phyloP scores from a whole-genome alignment of 2,888 invertebrate species.

The Lucinisca nassula region DNA sequence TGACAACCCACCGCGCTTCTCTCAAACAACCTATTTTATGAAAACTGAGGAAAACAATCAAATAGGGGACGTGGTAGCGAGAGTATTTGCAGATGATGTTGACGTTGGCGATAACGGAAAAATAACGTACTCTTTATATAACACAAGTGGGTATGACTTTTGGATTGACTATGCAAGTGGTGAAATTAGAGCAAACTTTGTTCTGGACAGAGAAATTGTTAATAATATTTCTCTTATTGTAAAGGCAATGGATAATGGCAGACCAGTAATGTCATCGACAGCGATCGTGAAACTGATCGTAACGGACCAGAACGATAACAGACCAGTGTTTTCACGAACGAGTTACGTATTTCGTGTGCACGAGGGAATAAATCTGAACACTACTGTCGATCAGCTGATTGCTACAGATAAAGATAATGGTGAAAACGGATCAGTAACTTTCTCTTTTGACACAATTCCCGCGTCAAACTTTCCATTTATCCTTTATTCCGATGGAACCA shows the following conservation, averaged over 20 bases:
- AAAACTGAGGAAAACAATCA: conserved; percentile 76
- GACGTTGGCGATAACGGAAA: conserved; percentile 76
- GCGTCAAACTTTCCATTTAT: conserved; percentile 69
- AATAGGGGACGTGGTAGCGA: conserved; percentile 72
- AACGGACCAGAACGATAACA: conserved; percentile 77
- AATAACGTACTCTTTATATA: conserved; percentile 71
- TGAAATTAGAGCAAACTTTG: conserved; percentile 75
- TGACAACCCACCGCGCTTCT: conserved; percentile 96
- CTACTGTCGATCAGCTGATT: conserved; percentile 69
- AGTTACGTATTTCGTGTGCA: conserved; percentile 68
- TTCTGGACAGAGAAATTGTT: conserved; percentile 77
- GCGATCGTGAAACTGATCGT: conserved; percentile 69
- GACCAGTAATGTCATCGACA: conserved; percentile 61
- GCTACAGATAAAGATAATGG: conserved; percentile 75
- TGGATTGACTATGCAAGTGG: conserved; percentile 75
- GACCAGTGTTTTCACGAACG: conserved; percentile 70
- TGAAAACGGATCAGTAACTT: conserved; percentile 61
- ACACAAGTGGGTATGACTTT: conserved; percentile 66
- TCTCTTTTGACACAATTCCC: conserved; percentile 52
- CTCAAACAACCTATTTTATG: conserved; percentile 88
- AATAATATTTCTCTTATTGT: conserved; percentile 72
- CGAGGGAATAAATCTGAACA: conserved; percentile 71
- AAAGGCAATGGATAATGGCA: conserved; percentile 73
- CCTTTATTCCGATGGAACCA: conserved; percentile 71
- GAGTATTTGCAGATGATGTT: conserved; percentile 74